Evolutionary conservation across 2,113 vertebrate genomes (phyloP), one percentile per base, ranked within the genome.

Genomic region (Polypterus senegalus): DNA sequence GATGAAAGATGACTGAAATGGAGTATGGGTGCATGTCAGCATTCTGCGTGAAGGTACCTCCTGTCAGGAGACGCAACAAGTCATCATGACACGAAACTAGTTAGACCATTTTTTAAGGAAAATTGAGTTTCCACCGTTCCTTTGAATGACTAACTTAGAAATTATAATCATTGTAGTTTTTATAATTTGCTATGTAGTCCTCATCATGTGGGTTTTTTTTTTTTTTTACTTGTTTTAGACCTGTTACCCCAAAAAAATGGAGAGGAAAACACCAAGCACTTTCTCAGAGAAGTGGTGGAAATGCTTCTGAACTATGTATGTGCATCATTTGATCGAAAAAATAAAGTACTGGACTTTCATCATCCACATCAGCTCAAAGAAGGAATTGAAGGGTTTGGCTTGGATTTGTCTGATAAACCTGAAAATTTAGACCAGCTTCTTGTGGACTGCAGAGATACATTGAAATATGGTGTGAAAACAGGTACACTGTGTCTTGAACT

Each of bases 381-480:
- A 46, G 78, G 74, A 7, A 72, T 86, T 58, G 78, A 85, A 60
- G 74, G 81, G 0, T 82, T 88, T 70, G 82, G 47, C 6, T 58
- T 86, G 61, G 73, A 83, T 7, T 57, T 87, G 3, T 71, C 73
- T 1, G 80, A 79, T 5, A 63, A 79, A 2, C 65, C 77, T 2
- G 74, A 89, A n/a, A 70, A 70, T 43, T 60, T 81, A 64, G 77
- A 89, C 65, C 70, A 79, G 71, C 66, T 82, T 5, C 57, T 86
- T 5, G 70, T 76, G 8, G 80, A 85, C 61, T 90, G 79, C 43
- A 78, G 71, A 49, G 72, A 84, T 0, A 68, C 73, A 0, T 71
- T 88, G 48, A 89, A 86, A 69, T 86, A 89, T 3, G 61, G 79
- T 53, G 73, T 86, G 62, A 81, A 80, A 74, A 83, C 76, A 77